phyloP scores from a whole-genome alignment of 2,888 invertebrate genomes.

The Argynnis bischoffii region DNA sequence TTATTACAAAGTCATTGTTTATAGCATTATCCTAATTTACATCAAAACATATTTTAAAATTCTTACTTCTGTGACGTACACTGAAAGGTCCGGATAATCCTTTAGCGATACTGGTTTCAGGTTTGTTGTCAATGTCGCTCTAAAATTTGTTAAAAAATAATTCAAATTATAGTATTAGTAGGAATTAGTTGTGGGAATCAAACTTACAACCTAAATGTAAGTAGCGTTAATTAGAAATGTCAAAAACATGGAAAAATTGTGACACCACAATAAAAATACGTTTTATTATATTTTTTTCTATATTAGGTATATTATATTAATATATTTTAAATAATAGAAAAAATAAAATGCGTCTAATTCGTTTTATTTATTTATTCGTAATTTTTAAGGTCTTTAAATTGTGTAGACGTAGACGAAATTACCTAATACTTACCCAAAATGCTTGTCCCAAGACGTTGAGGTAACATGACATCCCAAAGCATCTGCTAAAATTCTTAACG shows the following conservation, averaged over 20 bases:
- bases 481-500: constrained; percentile 88
- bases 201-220: too few relatives aligned
- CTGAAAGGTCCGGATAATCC: constrained; percentile 66
- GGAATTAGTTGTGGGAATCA: too few relatives aligned
- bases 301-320: too few relatives aligned
- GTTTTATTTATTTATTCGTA: too few relatives aligned
- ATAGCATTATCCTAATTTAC: too few relatives aligned
- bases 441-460: constrained; percentile 91
- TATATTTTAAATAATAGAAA: too few relatives aligned
- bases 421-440: constrained; percentile 62
- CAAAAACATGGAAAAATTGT: too few relatives aligned
- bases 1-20: too few relatives aligned
- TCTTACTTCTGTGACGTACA: constrained; percentile 69
- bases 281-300: not conserved
- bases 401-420: too few relatives aligned
- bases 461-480: constrained; percentile 90
- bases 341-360: too few relatives aligned
- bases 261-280: not conserved
- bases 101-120: constrained; percentile 63
- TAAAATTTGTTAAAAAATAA: constrained; percentile 46
- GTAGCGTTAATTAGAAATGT: too few relatives aligned
- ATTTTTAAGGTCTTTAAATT: too few relatives aligned
- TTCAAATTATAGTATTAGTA: not conserved
- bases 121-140: constrained; percentile 70
- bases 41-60: not conserved